These are phyloP conservation scores for Anguilla japonica DNA, from an alignment of 2,113 vertebrate genomes.

Conservation along the genomic window DNA sequence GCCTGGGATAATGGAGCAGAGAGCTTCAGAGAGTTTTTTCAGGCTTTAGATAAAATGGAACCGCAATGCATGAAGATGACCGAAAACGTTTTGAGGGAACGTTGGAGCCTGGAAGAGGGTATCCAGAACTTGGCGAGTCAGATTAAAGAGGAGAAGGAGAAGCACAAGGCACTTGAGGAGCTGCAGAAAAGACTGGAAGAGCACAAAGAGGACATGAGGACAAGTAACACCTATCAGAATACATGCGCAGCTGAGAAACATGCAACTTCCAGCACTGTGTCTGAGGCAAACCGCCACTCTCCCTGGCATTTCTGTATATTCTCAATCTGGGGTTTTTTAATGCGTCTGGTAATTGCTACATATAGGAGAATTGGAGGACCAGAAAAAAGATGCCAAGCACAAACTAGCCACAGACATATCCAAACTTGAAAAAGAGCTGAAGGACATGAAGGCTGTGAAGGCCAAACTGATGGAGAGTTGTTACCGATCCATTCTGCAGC, in stretches of 20 bases:
- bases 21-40: background rate
- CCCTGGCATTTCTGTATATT: no score
- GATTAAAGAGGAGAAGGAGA: no score
- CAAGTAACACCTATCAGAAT: no score
- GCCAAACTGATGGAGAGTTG: background rate
- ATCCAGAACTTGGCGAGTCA: background rate
- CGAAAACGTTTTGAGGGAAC: background rate
- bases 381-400: no score
- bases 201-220: no score
- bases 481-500: background rate
- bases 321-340: no score
- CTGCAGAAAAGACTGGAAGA: no score
- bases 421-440: background rate
- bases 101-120: background rate
- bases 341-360: no score
- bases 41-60: background rate
- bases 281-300: constrained; percentile 32
- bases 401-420: no score
- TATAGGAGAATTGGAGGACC: no score
- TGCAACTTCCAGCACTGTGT: constrained; percentile 23
- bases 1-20: background rate
- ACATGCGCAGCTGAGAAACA: background rate
- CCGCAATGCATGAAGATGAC: background rate
- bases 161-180: no score
- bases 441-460: background rate